Evolutionary conservation across 2,797 vertebrate species (phyloP), one percentile per base, ranked within the genome.

Genomic region (Sebastes diploproa): DNA sequence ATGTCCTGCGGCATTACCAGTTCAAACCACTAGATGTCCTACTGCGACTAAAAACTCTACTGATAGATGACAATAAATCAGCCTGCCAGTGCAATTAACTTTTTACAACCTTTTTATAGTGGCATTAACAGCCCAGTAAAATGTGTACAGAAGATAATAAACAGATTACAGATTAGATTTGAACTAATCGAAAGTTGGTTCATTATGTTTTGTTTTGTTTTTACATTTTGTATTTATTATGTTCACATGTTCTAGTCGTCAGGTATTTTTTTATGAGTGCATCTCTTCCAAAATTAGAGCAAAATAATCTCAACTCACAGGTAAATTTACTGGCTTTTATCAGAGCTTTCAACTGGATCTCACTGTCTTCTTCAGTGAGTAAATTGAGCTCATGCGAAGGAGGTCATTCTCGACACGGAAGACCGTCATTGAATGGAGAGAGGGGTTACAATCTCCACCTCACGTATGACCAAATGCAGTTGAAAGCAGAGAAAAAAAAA

Each of bases 11-110:
- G 32, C 7, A 22, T 3, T 79, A 66, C n/a, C 22, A 30, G 27
- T 27, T 1, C 1, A 7, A 25, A 18, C 79, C 87, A 71, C 66
- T 42, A 88, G 84, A 82, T 85, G 85, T 80, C 82, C 25, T 11
- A 10, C 56, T 64, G 1, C 34, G 55, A 77, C 70, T 63, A 58
- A 13, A 56, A 63, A 30, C 27, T 2, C 27, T 2, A 5, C 23
- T 66, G 34, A 18, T 52, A 20, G 2, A 6, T 2, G 27, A 30
- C 42, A 46, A 5, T 6, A 7, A 22, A 52, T 2, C 55, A 61
- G 23, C 6, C 23, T 13, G 6, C 16, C 2, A 32, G 2, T 14
- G 4, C 4, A 20, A 27, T n/a, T 0, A 36, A 10, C 5, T 10
- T 46, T 46, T 58, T 42, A 2, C 8, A n/a, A n/a, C 11, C 14